Base-by-base conservation (phyloP, 1,140 invertebrate species). In the Sinella curviseta region DNA sequence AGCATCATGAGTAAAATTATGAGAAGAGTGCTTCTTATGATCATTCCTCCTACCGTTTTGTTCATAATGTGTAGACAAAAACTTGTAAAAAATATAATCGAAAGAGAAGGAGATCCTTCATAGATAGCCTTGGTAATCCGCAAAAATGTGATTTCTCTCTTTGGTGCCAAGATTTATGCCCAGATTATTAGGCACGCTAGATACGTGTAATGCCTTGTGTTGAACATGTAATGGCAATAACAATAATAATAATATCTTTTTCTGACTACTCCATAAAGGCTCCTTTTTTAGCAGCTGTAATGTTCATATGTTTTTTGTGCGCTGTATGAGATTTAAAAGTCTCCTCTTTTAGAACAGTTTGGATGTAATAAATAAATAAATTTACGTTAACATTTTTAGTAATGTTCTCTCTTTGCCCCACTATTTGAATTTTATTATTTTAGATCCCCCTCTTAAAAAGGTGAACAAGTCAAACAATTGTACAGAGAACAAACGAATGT, bases 61-160 rank as follows among this genome's bases (percentile, higher is more conserved):
- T 48, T 48, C 20, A 12, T 48, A 8, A 48, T 48, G 8, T 48
- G 8, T 20, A 20, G 8, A 48, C 39, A 48, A 60, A 16, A n/a
- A 14, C 57, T 4, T 60, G 24, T 60, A 60, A 60, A 60, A 60
- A 60, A 12, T 14, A 33, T 31, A 33, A 70, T 70, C 65, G 31
- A 70, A 24, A 60, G 12, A 17, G 24, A 33, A 70, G 65, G 65
- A 70, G 65, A 70, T 70, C 31, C 65, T 70, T 70, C 24, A 70
- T 3, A 31, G 65, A 70, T 70, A 70, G 31, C 65, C 65, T 70
- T 70, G 65, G 31, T 70, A 30, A 33, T 70, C 65, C 65, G 30
- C 31, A 70, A 48, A 70, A 70, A 70, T 70, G 65, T 70, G 31
- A 70, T 70, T 70, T 70, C 65, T 70, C 65, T 33, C 65, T 70